Evolutionary conservation across 2,797 vertebrate species (phyloP).

Genomic region (Macropodus opercularis): DNA sequence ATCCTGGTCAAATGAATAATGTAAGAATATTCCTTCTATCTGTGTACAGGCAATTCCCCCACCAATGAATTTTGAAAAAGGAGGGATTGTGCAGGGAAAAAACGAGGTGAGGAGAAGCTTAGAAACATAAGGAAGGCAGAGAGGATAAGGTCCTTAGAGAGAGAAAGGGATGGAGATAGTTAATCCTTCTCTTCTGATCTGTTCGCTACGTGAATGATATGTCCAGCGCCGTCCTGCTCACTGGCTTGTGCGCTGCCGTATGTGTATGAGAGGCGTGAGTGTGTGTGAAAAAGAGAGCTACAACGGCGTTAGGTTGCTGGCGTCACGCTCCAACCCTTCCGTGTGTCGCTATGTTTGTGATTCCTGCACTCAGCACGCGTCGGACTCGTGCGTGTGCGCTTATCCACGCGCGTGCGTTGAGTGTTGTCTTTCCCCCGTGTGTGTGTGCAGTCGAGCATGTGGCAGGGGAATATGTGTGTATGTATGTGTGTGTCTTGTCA

Average conservation of each 20-base stretch:
- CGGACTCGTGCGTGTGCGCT: slow-evolving; percentile 47
- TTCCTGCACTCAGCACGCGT: slow-evolving; percentile 75
- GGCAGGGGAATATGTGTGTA: slow-evolving; percentile 59
- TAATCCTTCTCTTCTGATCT: slow-evolving; percentile 74
- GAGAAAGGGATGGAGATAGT: slow-evolving; percentile 66
- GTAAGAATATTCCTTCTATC: slow-evolving; percentile 68
- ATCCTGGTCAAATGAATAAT: slow-evolving; percentile 53
- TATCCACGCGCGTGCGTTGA: slow-evolving; percentile 46
- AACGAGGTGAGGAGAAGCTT: slow-evolving; percentile 70
- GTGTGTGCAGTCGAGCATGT: slow-evolving; percentile 72
- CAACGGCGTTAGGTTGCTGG: slow-evolving; percentile 66
- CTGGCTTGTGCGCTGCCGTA: slow-evolving; percentile 56
- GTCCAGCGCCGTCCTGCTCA: slow-evolving; percentile 58
- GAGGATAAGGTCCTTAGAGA: slow-evolving; percentile 66
- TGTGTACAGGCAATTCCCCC: slow-evolving; percentile 62
- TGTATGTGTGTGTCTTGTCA: slow-evolving; percentile 72
- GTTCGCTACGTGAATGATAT: slow-evolving; percentile 59
- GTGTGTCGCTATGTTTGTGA: slow-evolving; percentile 80
- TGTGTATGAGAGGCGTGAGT: slow-evolving; percentile 62
- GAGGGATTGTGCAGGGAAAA: slow-evolving; percentile 53
- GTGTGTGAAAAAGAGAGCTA: slow-evolving; percentile 19
- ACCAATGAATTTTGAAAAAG: slow-evolving; percentile 62
- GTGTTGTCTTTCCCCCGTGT: slow-evolving; percentile 45
- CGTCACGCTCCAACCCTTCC: slow-evolving; percentile 69
- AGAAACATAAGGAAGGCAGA: slow-evolving; percentile 60